Conservation (phyloP, 2,797 vertebrate species). For the Phrynocephalus guinanensis region DNA sequence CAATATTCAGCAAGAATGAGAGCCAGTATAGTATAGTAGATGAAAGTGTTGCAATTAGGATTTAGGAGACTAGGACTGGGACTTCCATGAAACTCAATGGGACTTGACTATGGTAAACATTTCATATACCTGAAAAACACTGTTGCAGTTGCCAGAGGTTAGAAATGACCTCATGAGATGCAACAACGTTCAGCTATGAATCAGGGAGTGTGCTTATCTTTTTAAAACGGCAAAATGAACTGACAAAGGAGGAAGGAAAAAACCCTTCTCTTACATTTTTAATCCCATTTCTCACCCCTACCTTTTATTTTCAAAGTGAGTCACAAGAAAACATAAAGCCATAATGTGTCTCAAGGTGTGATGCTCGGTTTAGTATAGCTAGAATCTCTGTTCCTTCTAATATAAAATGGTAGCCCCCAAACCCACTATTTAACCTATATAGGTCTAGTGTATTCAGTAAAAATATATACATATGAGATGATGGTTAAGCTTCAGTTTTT, state of each 20-base stretch:
- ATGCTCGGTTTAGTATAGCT: background rate
- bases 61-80: too few species aligned
- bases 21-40: too few species aligned
- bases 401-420: background rate
- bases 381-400: background rate
- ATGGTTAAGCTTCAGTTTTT: background rate
- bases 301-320: background rate
- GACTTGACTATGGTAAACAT: too few species aligned
- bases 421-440: background rate
- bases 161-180: too few species aligned
- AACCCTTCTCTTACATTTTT: background rate
- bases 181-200: too few species aligned
- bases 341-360: background rate
- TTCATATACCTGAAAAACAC: too few species aligned
- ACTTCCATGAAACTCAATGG: too few species aligned
- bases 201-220: background rate
- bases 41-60: too few species aligned
- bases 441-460: background rate
- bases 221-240: background rate
- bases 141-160: too few species aligned
- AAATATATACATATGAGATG: background rate
- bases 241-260: background rate
- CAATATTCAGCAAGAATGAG: background rate
- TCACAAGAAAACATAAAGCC: background rate
- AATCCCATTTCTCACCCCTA: background rate